A percentile compares a stretch with the other conserved stretches of the same genome.
Evolutionary conservation across 2,888 invertebrate species (phyloP).

Genomic region (Aphidius colemani): DNA sequence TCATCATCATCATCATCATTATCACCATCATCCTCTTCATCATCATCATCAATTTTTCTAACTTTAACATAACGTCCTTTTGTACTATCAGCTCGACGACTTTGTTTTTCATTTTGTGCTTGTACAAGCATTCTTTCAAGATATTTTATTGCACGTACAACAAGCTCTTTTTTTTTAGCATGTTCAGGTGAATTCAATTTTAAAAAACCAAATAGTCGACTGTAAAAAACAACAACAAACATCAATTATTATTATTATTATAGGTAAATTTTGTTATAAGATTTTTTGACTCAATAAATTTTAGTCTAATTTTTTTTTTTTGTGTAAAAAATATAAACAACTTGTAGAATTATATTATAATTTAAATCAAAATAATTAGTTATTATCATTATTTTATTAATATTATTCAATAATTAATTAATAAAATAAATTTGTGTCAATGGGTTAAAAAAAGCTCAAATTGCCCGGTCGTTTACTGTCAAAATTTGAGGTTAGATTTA

Average conservation of each 20-base stretch:
- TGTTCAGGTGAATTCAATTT: slow-evolving; percentile 82
- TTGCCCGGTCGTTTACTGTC: slow-evolving; percentile 43
- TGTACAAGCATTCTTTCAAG: slow-evolving; percentile 84
- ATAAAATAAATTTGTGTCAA: slow-evolving; percentile 50
- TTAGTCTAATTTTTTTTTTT: no score
- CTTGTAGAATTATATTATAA: no score
- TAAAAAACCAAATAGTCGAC: slow-evolving; percentile 90
- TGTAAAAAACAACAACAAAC: slow-evolving; percentile 60
- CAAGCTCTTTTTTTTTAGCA: slow-evolving; percentile 76
- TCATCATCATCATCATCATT: no score
- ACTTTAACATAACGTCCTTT: slow-evolving; percentile 47
- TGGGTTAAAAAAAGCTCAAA: slow-evolving; percentile 45
- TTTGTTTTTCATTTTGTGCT: slow-evolving; percentile 69
- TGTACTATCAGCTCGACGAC: slow-evolving; percentile 55
- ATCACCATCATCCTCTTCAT: no score
- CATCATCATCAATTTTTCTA: slow-evolving; percentile 50
- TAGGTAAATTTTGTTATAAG: neutral
- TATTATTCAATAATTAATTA: slow-evolving; percentile 2
- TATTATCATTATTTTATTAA: neutral
- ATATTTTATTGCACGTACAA: slow-evolving; percentile 82
- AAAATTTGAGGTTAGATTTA: slow-evolving; percentile 37
- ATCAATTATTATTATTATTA: slow-evolving; percentile 17
- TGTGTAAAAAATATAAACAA: neutral
- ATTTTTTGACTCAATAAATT: neutral
- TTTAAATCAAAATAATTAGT: neutral